Percentiles rank a stretch among this genome's conserved stretches.
These are phyloP conservation scores for Perognathus longimembris DNA, from an alignment of 2,113 vertebrate species.

Conservation along the genomic window DNA sequence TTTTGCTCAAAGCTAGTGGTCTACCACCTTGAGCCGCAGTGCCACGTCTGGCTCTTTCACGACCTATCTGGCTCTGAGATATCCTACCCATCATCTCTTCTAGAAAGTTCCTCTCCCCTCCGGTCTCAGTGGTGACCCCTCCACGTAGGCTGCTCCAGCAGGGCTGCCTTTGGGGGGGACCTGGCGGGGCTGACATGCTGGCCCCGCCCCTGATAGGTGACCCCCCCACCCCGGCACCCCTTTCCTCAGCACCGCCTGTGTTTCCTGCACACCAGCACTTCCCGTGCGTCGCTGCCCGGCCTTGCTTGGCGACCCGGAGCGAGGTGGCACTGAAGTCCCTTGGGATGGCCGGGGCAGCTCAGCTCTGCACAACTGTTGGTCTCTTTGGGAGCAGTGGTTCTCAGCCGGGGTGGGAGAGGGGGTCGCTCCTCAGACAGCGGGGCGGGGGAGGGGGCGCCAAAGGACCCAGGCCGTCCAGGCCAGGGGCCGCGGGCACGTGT, in stretches of 20 bases:
- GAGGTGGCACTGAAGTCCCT: accelerated
- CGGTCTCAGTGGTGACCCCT: accelerated
- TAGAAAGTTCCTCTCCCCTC: not conserved
- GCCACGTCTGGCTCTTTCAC: no score
- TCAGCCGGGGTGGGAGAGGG: not conserved
- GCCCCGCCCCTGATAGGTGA: no score
- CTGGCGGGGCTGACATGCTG: accelerated
- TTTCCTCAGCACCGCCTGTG: no score
- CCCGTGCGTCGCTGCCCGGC: no score
- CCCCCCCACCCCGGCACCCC: not conserved
- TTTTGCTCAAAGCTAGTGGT: no score
- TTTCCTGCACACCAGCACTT: no score
- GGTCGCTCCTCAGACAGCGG: accelerated
- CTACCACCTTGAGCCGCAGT: no score
- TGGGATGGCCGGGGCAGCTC: accelerated
- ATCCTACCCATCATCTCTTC: not conserved
- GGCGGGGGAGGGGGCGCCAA: not conserved
- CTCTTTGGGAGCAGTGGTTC: not conserved
- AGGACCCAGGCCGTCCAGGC: no score
- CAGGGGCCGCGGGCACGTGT: no score
- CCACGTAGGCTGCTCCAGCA: accelerated
- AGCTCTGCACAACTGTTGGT: no score
- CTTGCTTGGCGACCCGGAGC: accelerated
- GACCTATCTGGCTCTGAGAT: not conserved
- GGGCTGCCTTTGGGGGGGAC: accelerated